Evolutionary conservation across 2,888 invertebrate genomes (phyloP).

Genomic region (Tenodera sinensis): DNA sequence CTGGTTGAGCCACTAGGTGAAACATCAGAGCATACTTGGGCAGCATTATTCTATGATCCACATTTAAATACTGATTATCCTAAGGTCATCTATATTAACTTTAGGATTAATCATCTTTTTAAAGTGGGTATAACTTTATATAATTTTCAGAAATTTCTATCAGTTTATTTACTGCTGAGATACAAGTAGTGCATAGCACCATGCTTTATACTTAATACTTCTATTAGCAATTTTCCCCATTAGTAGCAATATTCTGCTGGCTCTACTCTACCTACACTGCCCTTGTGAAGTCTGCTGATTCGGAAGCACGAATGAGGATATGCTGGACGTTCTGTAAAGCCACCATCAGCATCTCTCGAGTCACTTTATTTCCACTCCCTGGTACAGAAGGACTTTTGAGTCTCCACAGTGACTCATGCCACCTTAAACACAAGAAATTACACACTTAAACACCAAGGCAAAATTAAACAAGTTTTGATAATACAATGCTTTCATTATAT

Average conservation of each 20-base stretch:
- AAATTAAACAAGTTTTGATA: not conserved
- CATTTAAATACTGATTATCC: too few species aligned
- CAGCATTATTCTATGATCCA: too few species aligned
- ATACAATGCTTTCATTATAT: not conserved
- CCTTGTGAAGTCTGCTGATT: constrained; percentile 54
- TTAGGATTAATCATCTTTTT: too few species aligned
- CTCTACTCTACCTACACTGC: constrained; percentile 20
- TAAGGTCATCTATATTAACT: too few species aligned
- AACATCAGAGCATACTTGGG: too few species aligned
- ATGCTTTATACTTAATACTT: not conserved
- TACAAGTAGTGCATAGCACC: not conserved
- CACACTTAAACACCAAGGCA: not conserved
- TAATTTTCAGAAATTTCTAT: too few species aligned
- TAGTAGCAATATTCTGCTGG: not conserved
- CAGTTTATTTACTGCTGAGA: too few species aligned
- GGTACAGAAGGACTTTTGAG: constrained; percentile 52
- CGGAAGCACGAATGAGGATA: constrained; percentile 71
- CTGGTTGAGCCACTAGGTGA: too few species aligned
- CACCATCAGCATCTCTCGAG: constrained; percentile 82
- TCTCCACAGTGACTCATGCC: constrained; percentile 80
- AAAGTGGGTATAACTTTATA: too few species aligned
- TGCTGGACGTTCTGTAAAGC: constrained; percentile 82
- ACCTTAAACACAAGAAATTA: constrained; percentile 36
- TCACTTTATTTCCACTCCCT: constrained; percentile 49
- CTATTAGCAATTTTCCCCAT: not conserved